These are phyloP conservation scores for Heliothis peltigera DNA, from an alignment of 2,888 invertebrate genomes.

Conservation along the genomic window DNA sequence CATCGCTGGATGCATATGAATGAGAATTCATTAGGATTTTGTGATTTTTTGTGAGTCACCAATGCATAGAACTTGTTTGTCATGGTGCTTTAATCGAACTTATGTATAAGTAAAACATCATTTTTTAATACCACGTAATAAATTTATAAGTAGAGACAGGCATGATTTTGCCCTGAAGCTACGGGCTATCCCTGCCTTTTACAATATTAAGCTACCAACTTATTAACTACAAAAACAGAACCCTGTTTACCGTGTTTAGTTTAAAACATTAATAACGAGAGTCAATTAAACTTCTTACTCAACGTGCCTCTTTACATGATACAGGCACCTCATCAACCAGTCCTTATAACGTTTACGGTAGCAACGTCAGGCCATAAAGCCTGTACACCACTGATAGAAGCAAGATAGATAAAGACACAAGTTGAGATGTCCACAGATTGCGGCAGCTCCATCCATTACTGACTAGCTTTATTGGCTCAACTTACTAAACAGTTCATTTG, in stretches of 20 bases:
- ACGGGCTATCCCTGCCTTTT: background rate
- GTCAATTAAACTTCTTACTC: slow-evolving; percentile 6
- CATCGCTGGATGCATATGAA: slow-evolving; percentile 5
- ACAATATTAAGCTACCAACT: background rate
- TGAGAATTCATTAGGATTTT: slow-evolving; percentile 4
- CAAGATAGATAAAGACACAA: slow-evolving; percentile 39
- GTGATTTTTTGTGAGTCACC: background rate
- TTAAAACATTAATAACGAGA: background rate
- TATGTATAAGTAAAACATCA: background rate
- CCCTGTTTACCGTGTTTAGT: background rate
- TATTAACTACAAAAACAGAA: background rate
- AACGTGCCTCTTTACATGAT: background rate
- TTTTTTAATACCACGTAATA: too few relatives aligned
- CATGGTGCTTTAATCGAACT: background rate
- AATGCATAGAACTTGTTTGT: background rate
- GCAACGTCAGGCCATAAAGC: slow-evolving; percentile 26
- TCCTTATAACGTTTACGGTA: slow-evolving; percentile 33
- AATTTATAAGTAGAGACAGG: background rate
- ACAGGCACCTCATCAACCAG: slow-evolving; percentile 11
- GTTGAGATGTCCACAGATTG: slow-evolving; percentile 57
- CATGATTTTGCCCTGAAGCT: background rate
- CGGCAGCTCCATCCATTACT: slow-evolving; percentile 52
- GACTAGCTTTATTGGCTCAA: slow-evolving; percentile 59
- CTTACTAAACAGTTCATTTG: slow-evolving; percentile 57
- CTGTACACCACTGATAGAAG: slow-evolving; percentile 27